These are phyloP conservation scores for Troides aeacus DNA, from an alignment of 2,888 invertebrate species.

Conservation along the genomic window DNA sequence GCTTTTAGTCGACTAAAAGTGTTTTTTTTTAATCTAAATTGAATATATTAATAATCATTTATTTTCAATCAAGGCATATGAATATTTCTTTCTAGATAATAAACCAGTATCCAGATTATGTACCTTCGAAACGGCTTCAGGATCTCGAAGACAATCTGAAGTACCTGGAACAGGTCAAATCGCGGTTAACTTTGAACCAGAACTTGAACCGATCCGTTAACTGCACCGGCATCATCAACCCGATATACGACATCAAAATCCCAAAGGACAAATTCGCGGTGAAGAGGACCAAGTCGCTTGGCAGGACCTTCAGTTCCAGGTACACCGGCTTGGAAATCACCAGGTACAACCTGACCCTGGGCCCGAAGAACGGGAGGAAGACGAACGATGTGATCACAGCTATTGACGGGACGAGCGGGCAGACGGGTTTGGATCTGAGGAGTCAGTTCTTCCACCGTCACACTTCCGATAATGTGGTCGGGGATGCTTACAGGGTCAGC, in stretches of 20 bases:
- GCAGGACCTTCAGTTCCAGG: constrained; percentile 59
- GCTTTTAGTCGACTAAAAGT: too few species aligned
- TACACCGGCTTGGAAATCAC: constrained; percentile 54
- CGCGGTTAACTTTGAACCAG: constrained; percentile 30
- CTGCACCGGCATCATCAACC: constrained; percentile 70
- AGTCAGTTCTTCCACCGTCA: constrained; percentile 61
- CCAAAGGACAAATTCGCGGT: constrained; percentile 64
- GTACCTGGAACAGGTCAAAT: constrained; percentile 39
- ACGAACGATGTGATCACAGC: constrained; percentile 72
- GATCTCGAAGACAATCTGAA: constrained; percentile 42
- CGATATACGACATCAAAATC: constrained; percentile 66
- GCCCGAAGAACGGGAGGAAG: constrained; percentile 52
- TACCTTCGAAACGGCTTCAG: constrained; percentile 50
- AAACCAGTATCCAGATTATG: constrained; percentile 52
- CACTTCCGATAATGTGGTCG: constrained; percentile 57
- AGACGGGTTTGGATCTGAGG: constrained; percentile 61
- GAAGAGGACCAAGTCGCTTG: constrained; percentile 67
- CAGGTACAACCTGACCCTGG: constrained; percentile 66
- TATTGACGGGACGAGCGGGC: constrained; percentile 56
- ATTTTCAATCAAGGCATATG: too few species aligned
- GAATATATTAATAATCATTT: too few species aligned
- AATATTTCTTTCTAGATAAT: constrained; percentile 41
- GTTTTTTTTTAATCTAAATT: too few species aligned
- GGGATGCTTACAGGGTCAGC: constrained; percentile 65
- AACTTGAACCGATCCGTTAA: constrained; percentile 32